These are phyloP conservation scores for Barbus barbus DNA, from an alignment of 2,113 vertebrate species.

Conservation along the genomic window DNA sequence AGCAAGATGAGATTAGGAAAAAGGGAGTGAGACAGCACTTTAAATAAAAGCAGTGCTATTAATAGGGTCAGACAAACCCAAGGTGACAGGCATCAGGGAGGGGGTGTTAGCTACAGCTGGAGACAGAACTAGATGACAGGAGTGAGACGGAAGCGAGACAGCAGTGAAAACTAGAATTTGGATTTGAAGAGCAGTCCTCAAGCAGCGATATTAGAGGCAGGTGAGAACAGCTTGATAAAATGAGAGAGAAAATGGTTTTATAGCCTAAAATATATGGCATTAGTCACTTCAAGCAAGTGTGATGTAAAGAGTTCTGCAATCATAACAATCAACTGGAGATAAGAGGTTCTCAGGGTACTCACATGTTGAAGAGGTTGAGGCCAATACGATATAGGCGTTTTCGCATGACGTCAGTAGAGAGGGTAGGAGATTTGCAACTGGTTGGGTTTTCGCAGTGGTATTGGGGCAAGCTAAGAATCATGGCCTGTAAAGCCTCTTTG, in stretches of 20 bases:
- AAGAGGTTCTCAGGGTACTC: conserved; percentile 69
- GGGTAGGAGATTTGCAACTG: conserved; percentile 93
- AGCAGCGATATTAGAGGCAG: not conserved
- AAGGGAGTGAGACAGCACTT: conserved; percentile 14
- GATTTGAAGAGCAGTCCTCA: not conserved
- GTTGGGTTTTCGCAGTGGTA: conserved; percentile 97
- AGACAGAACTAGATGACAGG: not conserved
- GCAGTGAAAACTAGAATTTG: not conserved
- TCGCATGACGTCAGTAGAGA: conserved; percentile 95
- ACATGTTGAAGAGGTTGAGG: conserved; percentile 98
- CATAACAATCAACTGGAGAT: not conserved
- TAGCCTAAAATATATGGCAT: not conserved
- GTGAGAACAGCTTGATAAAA: not conserved
- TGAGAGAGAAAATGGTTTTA: not conserved
- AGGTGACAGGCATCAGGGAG: conserved; percentile 42
- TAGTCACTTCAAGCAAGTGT: not conserved
- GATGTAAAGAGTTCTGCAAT: not conserved
- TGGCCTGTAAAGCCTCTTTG: conserved; percentile 94
- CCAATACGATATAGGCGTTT: conserved; percentile 97
- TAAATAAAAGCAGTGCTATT: conserved; percentile 46
- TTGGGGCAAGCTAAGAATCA: conserved; percentile 95
- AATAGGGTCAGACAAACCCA: conserved; percentile 49
- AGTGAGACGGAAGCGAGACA: not conserved
- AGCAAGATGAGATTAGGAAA: conserved; percentile 3
- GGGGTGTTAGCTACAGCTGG: conserved; percentile 36